A percentile compares a stretch with the other conserved stretches of the same genome.
Conservation (phyloP, 2,113 vertebrate genomes). For the Acinonyx jubatus region DNA sequence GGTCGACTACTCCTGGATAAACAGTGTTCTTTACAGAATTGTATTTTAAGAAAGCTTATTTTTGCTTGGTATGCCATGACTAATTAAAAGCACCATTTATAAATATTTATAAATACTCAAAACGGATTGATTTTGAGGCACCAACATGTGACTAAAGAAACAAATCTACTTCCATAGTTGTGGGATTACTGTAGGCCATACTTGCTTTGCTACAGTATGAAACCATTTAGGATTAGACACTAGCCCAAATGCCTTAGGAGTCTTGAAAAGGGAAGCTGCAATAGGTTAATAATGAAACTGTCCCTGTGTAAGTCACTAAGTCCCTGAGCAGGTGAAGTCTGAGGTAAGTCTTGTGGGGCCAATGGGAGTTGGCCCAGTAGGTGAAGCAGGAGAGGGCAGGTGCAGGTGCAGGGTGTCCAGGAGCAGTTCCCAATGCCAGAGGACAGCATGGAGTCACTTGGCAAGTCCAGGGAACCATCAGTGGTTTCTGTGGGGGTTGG, state of each 20-base stretch:
- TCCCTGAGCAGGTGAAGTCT: background rate
- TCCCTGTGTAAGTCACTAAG: background rate
- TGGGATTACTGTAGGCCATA: background rate
- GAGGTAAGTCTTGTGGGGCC: background rate
- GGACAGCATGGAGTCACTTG: background rate
- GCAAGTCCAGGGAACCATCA: background rate
- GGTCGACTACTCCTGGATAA: background rate
- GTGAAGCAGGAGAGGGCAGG: background rate
- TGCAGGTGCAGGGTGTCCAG: background rate
- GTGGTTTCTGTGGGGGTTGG: background rate
- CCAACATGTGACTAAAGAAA: background rate
- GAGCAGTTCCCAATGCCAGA: background rate
- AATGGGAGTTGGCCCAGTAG: background rate
- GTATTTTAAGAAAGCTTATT: background rate
- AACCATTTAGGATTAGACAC: background rate
- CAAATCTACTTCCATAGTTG: background rate
- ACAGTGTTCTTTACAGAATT: background rate
- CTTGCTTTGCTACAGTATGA: conserved; percentile 12
- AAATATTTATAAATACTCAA: conserved; percentile 20
- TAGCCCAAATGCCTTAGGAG: background rate
- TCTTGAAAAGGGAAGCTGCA: background rate
- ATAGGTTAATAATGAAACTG: background rate
- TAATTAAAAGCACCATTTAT: background rate
- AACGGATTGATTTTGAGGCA: conserved; percentile 15
- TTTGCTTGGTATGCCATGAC: background rate